Base-by-base conservation (phyloP, 1,140 invertebrate genomes). In the Heterodera schachtii region DNA sequence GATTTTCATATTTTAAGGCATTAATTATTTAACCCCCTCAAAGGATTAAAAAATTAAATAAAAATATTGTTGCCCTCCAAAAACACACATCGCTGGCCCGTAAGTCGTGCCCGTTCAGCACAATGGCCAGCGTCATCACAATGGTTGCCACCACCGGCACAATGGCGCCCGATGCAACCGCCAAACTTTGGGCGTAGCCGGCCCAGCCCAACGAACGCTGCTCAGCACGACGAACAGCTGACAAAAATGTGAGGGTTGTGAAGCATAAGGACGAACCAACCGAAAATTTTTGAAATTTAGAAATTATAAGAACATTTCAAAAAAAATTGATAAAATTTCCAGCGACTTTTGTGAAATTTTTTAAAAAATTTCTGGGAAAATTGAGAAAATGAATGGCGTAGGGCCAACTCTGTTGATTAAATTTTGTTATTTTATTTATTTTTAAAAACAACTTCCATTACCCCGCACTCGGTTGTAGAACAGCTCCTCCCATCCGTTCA, bases 401-500 rank as follows among this genome's bases (percentile, higher is more conserved):
- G n/a, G n/a, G n/a, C n/a, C n/a, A n/a, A n/a, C n/a, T n/a, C n/a
- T n/a, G n/a, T n/a, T n/a, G n/a, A n/a, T n/a, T n/a, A n/a, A n/a
- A n/a, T n/a, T n/a, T n/a, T n/a, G n/a, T n/a, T n/a, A n/a, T n/a
- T n/a, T n/a, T n/a, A n/a, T n/a, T n/a, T n/a, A n/a, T n/a, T n/a
- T n/a, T n/a, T n/a, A n/a, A n/a, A n/a, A n/a, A n/a, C n/a, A n/a
- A n/a, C n/a, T n/a, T n/a, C n/a, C 31, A 31, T 31, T 1, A 92
- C 93, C 91, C 85, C 90, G 83, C 64, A 93, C 91, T 75, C 90
- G 90, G 79, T 91, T 90, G 69, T 93, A 91, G 89, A 96, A 95
- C 64, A 93, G 92, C 86, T 94, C 93, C 90, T 96, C 95, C 95
- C 95, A 96, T 0, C 94, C 93, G 90, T 95, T 95, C 93, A 96